Evolutionary conservation across 1,140 invertebrate species (phyloP).

Genomic region (Rhopalosiphum padi): DNA sequence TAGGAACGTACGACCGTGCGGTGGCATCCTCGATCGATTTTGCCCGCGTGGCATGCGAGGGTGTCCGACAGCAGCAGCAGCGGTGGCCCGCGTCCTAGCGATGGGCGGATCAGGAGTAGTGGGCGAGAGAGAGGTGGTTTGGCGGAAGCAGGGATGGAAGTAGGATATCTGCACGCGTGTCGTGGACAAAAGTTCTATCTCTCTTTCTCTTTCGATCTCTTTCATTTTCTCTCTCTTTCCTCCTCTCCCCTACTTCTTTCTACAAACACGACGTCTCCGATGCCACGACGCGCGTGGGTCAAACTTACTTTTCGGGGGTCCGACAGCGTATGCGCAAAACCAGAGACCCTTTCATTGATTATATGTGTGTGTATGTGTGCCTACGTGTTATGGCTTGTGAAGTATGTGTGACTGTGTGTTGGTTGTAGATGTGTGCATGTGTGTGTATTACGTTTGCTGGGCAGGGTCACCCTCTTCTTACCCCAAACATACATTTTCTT

Average conservation of each 20-base stretch:
- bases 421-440: not conserved
- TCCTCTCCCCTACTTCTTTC: not conserved
- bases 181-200: constrained; percentile 20
- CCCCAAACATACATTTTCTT: not conserved
- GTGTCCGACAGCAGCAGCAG: constrained; percentile 6
- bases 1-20: not conserved
- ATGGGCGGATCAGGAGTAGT: not conserved
- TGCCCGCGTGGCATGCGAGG: not conserved
- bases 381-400: not conserved
- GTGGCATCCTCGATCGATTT: constrained; percentile 42
- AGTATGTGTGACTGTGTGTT: not conserved
- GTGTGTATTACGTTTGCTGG: not conserved
- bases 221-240: not conserved
- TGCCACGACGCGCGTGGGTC: not conserved
- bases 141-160: no score
- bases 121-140: not conserved
- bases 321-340: constrained; percentile 18
- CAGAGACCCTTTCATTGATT: constrained; percentile 2
- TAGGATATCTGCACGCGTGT: constrained; percentile 39
- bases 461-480: not conserved
- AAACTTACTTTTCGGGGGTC: constrained; percentile 25
- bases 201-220: not conserved
- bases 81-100: not conserved
- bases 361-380: not conserved
- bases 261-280: not conserved